These are phyloP conservation scores for Eupithecia centaureata DNA, from an alignment of 2,888 invertebrate genomes.

Conservation along the genomic window DNA sequence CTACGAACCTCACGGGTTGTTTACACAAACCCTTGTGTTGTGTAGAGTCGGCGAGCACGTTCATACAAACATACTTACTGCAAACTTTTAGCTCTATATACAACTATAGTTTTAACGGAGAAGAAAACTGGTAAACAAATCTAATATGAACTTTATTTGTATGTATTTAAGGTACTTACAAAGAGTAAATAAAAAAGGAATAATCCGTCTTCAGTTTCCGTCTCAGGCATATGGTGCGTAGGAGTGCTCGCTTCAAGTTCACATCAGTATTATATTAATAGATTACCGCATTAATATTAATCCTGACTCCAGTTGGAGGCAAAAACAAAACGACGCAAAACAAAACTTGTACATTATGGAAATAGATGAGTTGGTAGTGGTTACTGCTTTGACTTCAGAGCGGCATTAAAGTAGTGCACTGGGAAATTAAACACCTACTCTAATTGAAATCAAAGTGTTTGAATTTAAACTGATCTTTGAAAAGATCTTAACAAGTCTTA, in stretches of 20 bases:
- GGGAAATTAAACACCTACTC: background rate
- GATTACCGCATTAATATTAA: slow-evolving; percentile 43
- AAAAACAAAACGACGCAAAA: slow-evolving; percentile 13
- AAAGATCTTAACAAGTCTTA: background rate
- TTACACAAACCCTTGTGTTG: background rate
- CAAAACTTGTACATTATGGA: background rate
- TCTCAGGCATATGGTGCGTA: slow-evolving; percentile 56
- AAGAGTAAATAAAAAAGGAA: slow-evolving; percentile 47
- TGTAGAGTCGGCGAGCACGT: background rate
- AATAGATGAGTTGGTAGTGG: no score
- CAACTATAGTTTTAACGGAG: background rate
- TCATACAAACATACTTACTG: background rate
- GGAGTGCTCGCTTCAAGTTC: slow-evolving; percentile 56
- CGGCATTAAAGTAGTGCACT: background rate
- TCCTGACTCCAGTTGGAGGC: slow-evolving; percentile 31
- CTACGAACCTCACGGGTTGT: background rate
- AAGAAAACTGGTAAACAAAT: background rate
- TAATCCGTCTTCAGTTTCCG: slow-evolving; percentile 53
- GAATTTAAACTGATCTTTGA: background rate
- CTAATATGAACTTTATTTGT: background rate
- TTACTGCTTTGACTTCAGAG: background rate
- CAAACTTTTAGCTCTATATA: background rate
- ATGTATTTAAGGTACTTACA: background rate
- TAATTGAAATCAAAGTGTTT: background rate
- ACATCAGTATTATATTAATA: slow-evolving; percentile 55